Conservation (phyloP, 2,797 vertebrate species). For the Cygnus olor region DNA sequence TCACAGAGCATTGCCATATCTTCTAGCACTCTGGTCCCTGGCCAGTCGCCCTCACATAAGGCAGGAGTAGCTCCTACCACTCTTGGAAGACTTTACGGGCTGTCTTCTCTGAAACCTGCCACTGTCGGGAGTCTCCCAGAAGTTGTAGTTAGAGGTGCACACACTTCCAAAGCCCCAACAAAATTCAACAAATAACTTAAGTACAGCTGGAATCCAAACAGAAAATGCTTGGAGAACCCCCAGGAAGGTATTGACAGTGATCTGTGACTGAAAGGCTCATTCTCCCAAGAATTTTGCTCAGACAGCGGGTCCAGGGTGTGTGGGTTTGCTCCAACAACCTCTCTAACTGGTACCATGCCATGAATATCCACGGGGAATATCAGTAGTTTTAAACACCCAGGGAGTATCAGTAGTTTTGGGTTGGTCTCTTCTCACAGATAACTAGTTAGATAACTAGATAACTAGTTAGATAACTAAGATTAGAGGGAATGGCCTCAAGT, state of each 20-base stretch:
- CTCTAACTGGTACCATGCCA: not conserved
- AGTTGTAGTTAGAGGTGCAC: not conserved
- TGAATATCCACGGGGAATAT: not conserved
- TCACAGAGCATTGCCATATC: not conserved
- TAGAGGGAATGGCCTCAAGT: no score
- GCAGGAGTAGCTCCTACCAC: not conserved
- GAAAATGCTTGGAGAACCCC: not conserved
- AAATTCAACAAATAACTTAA: not conserved
- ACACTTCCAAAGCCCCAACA: not conserved
- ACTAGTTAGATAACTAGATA: no score
- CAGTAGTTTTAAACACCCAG: not conserved
- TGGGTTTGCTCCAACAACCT: not conserved
- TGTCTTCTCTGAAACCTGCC: not conserved
- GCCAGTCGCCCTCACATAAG: not conserved
- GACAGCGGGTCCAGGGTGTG: no score
- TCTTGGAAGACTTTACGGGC: not conserved
- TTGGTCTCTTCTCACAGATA: no score
- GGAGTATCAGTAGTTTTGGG: not conserved
- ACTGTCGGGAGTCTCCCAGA: not conserved
- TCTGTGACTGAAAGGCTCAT: not conserved
- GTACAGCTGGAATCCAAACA: not conserved
- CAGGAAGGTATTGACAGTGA: not conserved
- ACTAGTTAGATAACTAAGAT: no score
- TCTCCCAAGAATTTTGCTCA: not conserved
- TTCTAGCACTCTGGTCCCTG: not conserved